Conservation (phyloP, 2,888 invertebrate species). For the Euzophera pinguis region DNA sequence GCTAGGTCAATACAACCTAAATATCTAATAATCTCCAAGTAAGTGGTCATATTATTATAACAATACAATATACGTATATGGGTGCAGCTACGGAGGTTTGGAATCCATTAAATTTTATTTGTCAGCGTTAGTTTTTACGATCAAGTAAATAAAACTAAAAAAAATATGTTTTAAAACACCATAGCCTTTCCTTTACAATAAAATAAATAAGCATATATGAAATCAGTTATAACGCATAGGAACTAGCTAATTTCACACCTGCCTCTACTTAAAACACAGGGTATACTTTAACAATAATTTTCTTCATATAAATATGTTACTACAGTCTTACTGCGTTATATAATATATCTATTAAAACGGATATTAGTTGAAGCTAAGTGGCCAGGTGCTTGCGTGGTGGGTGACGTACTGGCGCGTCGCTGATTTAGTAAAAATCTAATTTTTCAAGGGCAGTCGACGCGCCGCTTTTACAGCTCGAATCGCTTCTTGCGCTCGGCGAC, state of each 20-base stretch:
- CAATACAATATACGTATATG: neutral
- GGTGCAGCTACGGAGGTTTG: neutral
- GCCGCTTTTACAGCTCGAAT: constrained; percentile 74
- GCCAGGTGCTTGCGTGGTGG: constrained; percentile 75
- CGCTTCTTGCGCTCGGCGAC: constrained; percentile 86
- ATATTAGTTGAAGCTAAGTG: constrained; percentile 30
- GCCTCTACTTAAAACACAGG: neutral
- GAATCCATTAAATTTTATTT: neutral
- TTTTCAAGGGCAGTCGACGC: no score
- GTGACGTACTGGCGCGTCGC: constrained; percentile 25
- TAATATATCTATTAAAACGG: neutral
- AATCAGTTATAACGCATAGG: constrained; percentile 19
- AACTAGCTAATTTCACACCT: constrained; percentile 21
- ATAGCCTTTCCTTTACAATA: constrained; percentile 13
- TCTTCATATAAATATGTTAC: constrained; percentile 8
- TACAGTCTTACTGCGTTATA: constrained; percentile 12
- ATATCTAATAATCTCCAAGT: constrained; percentile 11
- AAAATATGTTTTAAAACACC: neutral
- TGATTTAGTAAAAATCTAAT: neutral
- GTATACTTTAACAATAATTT: neutral
- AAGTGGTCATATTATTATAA: constrained; percentile 3
- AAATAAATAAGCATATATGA: constrained; percentile 19
- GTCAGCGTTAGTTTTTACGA: neutral
- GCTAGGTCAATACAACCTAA: neutral
- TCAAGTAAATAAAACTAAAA: neutral